These are phyloP conservation scores for Pavo muticus DNA, from an alignment of 2,113 vertebrate genomes.

Conservation along the genomic window DNA sequence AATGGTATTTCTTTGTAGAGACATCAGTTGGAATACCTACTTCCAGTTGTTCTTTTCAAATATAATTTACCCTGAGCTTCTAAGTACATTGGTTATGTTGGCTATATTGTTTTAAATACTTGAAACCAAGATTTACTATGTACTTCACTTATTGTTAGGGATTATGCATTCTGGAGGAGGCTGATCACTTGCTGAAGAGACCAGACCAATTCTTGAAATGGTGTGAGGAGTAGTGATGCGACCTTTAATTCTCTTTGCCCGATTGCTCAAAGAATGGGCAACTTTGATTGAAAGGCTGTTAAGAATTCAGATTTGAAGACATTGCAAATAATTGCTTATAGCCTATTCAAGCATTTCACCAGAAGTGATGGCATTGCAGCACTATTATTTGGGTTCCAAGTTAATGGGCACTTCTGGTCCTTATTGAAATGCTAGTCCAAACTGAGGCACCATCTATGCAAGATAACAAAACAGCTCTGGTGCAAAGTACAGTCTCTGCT, in stretches of 20 bases:
- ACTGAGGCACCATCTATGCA: rapidly evolving
- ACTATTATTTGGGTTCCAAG: background rate
- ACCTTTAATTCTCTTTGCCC: background rate
- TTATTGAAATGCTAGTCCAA: background rate
- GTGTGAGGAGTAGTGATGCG: background rate
- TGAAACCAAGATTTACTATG: background rate
- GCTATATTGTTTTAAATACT: background rate
- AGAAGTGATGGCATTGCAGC: background rate
- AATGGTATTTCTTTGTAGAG: background rate
- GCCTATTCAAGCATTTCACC: background rate
- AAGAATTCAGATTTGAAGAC: background rate
- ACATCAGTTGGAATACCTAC: background rate
- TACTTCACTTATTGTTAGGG: background rate
- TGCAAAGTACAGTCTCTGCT: background rate
- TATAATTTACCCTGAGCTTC: background rate
- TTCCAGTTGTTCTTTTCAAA: background rate
- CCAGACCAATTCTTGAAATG: background rate
- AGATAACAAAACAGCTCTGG: rapidly evolving
- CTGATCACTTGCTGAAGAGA: background rate
- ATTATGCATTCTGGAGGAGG: background rate
- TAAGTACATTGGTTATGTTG: background rate
- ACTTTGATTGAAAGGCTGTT: background rate
- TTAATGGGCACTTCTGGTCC: background rate
- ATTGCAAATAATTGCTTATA: background rate
- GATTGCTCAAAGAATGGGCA: background rate